phyloP scores from a whole-genome alignment of 2,113 vertebrate species.

The Erinaceus europaeus region DNA sequence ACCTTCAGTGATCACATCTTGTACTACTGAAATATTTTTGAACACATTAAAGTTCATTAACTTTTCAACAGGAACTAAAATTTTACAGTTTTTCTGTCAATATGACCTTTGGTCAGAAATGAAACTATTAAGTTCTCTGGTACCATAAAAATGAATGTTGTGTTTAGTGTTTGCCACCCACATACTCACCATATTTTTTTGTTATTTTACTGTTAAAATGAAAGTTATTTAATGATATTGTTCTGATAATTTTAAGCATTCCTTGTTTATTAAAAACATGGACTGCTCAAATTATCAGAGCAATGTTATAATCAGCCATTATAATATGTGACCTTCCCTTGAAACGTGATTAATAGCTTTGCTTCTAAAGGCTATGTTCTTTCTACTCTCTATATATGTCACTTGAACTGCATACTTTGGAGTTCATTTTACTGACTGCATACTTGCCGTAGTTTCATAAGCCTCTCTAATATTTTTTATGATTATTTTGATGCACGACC shows the following conservation, averaged over 20 bases:
- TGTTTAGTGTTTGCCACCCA: background rate
- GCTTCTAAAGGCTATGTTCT: background rate
- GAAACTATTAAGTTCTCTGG: background rate
- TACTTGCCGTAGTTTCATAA: background rate
- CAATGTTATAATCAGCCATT: background rate
- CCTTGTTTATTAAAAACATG: background rate
- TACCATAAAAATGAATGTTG: background rate
- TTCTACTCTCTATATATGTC: background rate
- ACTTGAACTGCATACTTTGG: background rate
- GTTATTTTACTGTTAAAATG: background rate
- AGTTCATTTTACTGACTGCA: background rate
- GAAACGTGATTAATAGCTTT: background rate
- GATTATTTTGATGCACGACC: background rate
- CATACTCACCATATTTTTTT: background rate
- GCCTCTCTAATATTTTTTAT: background rate
- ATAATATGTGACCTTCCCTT: background rate
- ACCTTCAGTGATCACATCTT: background rate
- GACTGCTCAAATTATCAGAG: too few relatives aligned
- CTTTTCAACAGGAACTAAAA: background rate
- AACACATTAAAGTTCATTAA: background rate
- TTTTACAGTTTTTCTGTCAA: background rate
- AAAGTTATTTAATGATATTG: background rate
- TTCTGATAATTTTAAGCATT: background rate
- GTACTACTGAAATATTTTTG: constrained; percentile 6
- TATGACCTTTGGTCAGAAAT: background rate